Evolutionary conservation across 2,113 vertebrate genomes (phyloP), one percentile per base, ranked within the genome.

Genomic region (Brienomyrus longianalis): DNA sequence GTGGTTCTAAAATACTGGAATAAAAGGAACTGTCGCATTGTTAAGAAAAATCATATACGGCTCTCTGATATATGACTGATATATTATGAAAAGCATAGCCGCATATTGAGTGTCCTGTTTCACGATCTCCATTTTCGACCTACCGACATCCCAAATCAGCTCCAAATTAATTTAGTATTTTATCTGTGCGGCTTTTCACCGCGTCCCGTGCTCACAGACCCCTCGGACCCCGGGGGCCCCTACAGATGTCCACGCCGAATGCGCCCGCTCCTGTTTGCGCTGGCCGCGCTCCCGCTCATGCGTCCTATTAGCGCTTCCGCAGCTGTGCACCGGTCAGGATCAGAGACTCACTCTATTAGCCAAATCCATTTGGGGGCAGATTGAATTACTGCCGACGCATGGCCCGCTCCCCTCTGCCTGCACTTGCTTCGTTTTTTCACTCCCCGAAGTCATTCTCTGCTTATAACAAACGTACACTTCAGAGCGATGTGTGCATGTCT

Each of bases 321-420:
- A 96, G 96, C 95, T 96, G 96, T 94, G 95, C 93, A 92, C 93
- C 94, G 91, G 94, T 93, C 92, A 93, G 95, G 95, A 96, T 95
- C 95, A 95, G 94, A 96, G 95, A 93, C 93, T 94, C 87, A 66
- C 87, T 88, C 94, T 96, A 95, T 96, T 96, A 96, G 94, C 94
- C 93, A 94, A 94, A 95, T 95, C 95, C 94, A 96, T 96, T 96
- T 96, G 95, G 95, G 94, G 94, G 91, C 93, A 92, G 93, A 95
- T 94, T 96, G 95, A 96, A 95, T 95, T 94, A 93, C 94, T 94
- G 93, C 93, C 91, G 93, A 92, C 92, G 93, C 92, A 92, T 92
- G 90, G 87, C 89, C 92, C 90, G 50, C 85, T 48, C 88, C 88
- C 89, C 92, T 90, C 90, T 91, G 52, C 87, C 35, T 66, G 35